Evolutionary conservation across 2,113 vertebrate genomes (phyloP).

Genomic region (Apodemus sylvaticus): DNA sequence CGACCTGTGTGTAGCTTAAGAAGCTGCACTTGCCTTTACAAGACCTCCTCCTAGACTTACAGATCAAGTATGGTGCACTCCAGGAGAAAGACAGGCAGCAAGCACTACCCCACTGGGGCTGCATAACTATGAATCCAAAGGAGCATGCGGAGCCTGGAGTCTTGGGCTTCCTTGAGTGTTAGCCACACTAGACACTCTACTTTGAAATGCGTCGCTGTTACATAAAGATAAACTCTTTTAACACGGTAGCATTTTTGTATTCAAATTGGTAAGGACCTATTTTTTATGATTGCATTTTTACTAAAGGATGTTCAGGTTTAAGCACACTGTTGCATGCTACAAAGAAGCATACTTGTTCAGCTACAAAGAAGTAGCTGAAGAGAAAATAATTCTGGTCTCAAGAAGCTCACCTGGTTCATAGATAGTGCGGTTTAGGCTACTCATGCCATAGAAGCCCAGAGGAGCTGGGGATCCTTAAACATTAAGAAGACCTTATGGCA

Average conservation of each 20-base stretch:
- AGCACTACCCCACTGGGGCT: background rate
- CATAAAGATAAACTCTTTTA: background rate
- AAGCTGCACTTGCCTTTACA: background rate
- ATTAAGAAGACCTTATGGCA: background rate
- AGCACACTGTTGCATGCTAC: background rate
- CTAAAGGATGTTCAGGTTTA: background rate
- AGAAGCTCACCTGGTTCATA: background rate
- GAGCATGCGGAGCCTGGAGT: background rate
- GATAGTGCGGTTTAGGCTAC: background rate
- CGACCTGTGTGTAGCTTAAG: too few species aligned
- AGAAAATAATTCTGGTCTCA: background rate
- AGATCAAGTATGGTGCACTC: background rate
- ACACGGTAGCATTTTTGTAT: background rate
- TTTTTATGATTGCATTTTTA: background rate
- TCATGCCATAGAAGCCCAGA: background rate
- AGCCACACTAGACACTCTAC: background rate
- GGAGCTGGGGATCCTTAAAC: background rate
- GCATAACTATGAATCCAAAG: background rate
- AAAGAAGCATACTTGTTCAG: too few species aligned
- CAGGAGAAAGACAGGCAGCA: background rate
- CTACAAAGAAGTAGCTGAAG: background rate
- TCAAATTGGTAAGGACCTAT: background rate
- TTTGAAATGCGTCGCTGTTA: background rate
- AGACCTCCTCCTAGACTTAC: background rate
- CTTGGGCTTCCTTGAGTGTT: background rate